Evolutionary conservation across 2,888 invertebrate genomes (phyloP), one percentile per base, ranked within the genome.

Genomic region (Epistrophe eligans): DNA sequence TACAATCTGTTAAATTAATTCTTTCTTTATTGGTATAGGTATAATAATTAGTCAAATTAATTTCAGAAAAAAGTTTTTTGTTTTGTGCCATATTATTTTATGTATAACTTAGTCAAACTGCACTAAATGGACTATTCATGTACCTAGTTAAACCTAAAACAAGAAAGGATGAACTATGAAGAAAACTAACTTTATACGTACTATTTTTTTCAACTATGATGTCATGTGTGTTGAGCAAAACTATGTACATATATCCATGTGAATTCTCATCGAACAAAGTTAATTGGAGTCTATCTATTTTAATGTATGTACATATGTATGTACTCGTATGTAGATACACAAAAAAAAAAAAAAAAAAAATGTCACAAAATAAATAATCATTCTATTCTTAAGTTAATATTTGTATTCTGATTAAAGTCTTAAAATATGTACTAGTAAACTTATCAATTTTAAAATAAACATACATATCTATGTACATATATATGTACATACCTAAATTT

Each of bases 81-180:
- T 35, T 60, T 38, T 62, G 11, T n/a, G 45, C 5, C 45, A 45
- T 45, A 0, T 0, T 45, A 45, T 43, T n/a, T 4, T 43, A 40
- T 4, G 0, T 40, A 6, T 1, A 6, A 35, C 6, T 11, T 3
- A 15, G 8, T 38, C n/a, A 32, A 64, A 32, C n/a, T 17, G n/a
- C 40, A 64, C 7, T 17, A 32, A 64, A 45, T 45, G n/a, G 45
- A 45, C 32, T 28, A 32, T 28, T 64, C 28, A 32, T 64, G 45
- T 45, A n/a, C n/a, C n/a, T n/a, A 24, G 24, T 1, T 2, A 45
- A 45, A 62, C 5, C 10, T 13, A 45, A 28, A 35, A 32, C 8
- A 57, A 35, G 2, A 35, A 35, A 35, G n/a, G 32, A 57, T 35
- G 1, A 55, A 24, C 7, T 19, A 9, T n/a, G 28, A 55, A 15